phyloP scores from a whole-genome alignment of 2,113 vertebrate species.

The Pituophis catenifer region DNA sequence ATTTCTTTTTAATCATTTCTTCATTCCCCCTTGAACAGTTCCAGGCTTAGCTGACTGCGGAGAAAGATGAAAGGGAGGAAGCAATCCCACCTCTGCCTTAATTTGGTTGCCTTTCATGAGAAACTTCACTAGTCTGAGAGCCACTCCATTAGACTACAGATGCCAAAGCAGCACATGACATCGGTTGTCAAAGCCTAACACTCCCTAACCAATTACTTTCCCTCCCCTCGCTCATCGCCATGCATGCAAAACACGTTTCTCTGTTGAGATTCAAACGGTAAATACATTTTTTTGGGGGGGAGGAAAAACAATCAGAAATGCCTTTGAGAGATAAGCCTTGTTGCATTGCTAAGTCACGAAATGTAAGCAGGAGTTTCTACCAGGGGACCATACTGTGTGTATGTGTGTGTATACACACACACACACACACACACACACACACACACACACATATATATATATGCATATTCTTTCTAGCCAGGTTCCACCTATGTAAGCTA shows the following conservation, averaged over 20 bases:
- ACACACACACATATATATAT: no score
- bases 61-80: conserved; percentile 19
- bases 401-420: no score
- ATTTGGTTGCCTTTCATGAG: conserved; percentile 67
- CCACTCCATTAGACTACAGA: conserved; percentile 57
- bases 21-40: conserved; percentile 49
- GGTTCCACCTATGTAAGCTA: no score
- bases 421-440: no score
- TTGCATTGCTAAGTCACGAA: conserved; percentile 42
- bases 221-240: background rate
- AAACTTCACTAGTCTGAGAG: conserved; percentile 53
- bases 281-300: conserved; percentile 53
- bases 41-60: conserved; percentile 27
- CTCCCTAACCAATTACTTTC: conserved; percentile 61
- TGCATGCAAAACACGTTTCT: conserved; percentile 67
- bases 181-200: conserved; percentile 62
- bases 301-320: conserved; percentile 54
- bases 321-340: conserved; percentile 44
- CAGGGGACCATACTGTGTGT: conserved; percentile 13
- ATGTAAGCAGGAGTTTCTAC: conserved; percentile 11
- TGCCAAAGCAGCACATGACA: conserved; percentile 62
- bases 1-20: conserved; percentile 68
- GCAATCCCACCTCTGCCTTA: conserved; percentile 52
- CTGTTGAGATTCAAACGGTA: conserved; percentile 65
- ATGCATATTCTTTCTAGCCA: no score